These are phyloP conservation scores for Callinectes sapidus DNA, from an alignment of 2,888 invertebrate species.

Conservation along the genomic window DNA sequence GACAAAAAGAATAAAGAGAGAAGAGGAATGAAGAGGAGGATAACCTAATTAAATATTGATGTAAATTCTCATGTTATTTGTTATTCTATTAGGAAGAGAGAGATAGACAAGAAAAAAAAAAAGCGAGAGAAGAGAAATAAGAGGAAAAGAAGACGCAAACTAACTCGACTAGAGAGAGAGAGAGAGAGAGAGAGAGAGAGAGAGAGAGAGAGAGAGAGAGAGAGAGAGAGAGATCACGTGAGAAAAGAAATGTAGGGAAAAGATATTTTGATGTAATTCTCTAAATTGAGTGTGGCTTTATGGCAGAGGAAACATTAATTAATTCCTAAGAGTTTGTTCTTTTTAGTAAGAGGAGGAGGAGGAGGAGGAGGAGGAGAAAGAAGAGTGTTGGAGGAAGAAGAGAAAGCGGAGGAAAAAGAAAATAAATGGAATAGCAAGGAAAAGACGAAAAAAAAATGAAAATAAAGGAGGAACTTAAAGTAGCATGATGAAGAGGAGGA, in stretches of 20 bases:
- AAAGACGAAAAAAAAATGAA: too few relatives aligned
- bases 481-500: not conserved
- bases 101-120: not conserved
- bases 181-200: slow-evolving; percentile 15
- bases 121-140: not conserved
- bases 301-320: too few relatives aligned
- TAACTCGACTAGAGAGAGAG: not conserved
- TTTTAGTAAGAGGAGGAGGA: not conserved
- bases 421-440: not conserved
- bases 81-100: not conserved
- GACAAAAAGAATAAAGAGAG: not conserved
- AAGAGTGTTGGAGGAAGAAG: not conserved
- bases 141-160: not conserved
- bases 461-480: too few relatives aligned
- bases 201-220: not conserved
- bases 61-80: too few relatives aligned
- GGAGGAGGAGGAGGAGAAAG: not conserved
- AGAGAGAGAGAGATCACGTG: not conserved
- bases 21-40: not conserved
- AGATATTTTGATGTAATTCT: too few relatives aligned
- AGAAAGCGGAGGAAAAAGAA: not conserved
- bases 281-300: too few relatives aligned
- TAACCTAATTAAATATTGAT: too few relatives aligned
- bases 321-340: too few relatives aligned
- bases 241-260: not conserved